A percentile compares a stretch with the other conserved stretches of the same genome.
Conservation (phyloP, 1,140 invertebrate species). For the Aradophagus sp. region DNA sequence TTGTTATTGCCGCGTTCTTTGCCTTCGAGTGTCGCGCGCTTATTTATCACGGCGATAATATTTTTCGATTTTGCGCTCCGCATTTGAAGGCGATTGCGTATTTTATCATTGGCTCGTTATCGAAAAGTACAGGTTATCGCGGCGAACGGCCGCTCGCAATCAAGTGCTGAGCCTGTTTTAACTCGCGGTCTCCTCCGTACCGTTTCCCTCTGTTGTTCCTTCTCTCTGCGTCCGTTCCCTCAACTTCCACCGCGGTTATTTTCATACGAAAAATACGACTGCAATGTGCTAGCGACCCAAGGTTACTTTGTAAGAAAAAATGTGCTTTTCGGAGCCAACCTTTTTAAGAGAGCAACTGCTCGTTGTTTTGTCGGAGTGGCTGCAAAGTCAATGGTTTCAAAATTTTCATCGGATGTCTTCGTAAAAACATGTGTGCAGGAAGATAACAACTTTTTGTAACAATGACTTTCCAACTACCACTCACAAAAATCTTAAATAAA, state of each 20-base stretch:
- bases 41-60: constrained; percentile 39
- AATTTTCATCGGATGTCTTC: too few species aligned
- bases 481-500: too few species aligned
- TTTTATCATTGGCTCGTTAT: constrained; percentile 54
- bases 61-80: constrained; percentile 31
- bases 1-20: constrained; percentile 33
- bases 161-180: constrained; percentile 50
- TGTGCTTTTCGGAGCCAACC: too few species aligned
- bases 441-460: too few species aligned
- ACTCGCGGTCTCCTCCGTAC: constrained; percentile 36
- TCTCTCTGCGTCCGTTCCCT: constrained; percentile 30
- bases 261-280: constrained; percentile 50
- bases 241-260: constrained; percentile 47
- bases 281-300: constrained; percentile 31
- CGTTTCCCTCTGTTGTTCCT: constrained; percentile 19
- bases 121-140: constrained; percentile 53
- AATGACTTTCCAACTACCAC: too few species aligned
- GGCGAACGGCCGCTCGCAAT: constrained; percentile 40
- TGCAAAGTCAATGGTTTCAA: too few species aligned
- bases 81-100: constrained; percentile 20
- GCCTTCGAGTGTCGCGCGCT: constrained; percentile 34
- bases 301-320: too few species aligned
- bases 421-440: too few species aligned
- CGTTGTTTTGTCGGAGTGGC: too few species aligned
- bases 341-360: too few species aligned